Base-by-base conservation (phyloP, 2,113 vertebrate species). In the Monarcha castaneiventris region DNA sequence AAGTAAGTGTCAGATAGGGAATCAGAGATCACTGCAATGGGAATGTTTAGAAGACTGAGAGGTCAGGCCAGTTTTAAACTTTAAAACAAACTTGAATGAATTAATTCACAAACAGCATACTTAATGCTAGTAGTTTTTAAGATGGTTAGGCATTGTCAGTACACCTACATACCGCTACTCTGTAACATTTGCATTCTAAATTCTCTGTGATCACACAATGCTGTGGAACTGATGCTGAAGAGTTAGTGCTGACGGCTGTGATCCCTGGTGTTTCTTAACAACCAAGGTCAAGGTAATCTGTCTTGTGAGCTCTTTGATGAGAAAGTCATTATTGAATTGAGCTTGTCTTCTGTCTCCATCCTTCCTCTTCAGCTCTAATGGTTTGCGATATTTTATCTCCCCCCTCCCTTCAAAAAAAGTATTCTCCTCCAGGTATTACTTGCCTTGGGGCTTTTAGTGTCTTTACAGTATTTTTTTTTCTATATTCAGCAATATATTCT, bases 361-460 rank as follows among this genome's bases (percentile, higher is more conserved):
- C 18, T 58, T 48, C 7, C 25, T 54, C 17, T 81, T 48, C 25
- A 16, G 19, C 43, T 23, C 44, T 84, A 16, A 63, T 22, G 9
- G 11, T 58, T 80, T 39, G 23, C 3, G 14, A 14, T 84, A 49
- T 80, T 76, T 84, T 74, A 63, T 49, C 7, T 62, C 11, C 4
- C 4, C 8, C 4, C 0, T 0, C 8, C 11, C 25, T 68, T 67
- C 30, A 64, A 78, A 64, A 56, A 54, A 3, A 2, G 62, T 14
- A 1, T 0, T 59, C 3, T 54, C 25, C 5, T 51, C 13, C 13
- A 68, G 49, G 10, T 41, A 25, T 66, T 37, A 16, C 22, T 64
- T 73, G 26, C 8, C 29, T 59, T 58, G 25, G 10, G 17, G 17
- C 3, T 61, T 78, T 86, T 41, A 30, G 17, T 41, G 21, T 55